Evolutionary conservation across 2,797 vertebrate genomes (phyloP).

Genomic region (Uromys caudimaculatus): DNA sequence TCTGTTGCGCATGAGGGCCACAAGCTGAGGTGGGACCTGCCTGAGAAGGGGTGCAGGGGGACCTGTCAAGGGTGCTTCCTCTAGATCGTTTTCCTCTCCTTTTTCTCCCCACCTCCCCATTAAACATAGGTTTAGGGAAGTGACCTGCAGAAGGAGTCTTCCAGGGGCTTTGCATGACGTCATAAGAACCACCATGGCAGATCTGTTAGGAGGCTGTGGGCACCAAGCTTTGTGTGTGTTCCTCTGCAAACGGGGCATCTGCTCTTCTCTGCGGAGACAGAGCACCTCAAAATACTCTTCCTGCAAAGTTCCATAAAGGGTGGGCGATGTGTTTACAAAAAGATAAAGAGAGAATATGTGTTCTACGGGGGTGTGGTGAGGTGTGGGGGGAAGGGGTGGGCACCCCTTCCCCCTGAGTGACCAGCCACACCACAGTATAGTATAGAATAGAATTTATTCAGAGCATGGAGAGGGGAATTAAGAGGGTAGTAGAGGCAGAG

Average conservation of each 20-base stretch:
- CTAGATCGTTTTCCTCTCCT: not conserved
- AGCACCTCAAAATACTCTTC: not conserved
- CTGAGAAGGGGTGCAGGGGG: no score
- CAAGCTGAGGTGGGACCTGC: not conserved
- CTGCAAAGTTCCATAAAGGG: not conserved
- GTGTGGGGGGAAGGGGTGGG: no score
- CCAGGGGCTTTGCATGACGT: not conserved
- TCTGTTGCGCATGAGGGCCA: not conserved
- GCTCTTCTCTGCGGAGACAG: not conserved
- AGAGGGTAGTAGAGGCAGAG: no score
- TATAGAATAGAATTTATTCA: no score
- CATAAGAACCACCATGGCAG: fast-evolving
- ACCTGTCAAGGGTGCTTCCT: not conserved
- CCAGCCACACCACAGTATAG: no score
- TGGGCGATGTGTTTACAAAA: not conserved
- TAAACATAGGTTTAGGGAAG: not conserved
- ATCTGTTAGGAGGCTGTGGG: not conserved
- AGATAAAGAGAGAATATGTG: no score
- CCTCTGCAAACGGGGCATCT: fast-evolving
- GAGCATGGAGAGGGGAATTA: no score
- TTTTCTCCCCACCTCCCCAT: not conserved
- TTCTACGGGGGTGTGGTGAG: no score
- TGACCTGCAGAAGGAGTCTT: not conserved
- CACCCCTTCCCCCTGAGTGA: no score
- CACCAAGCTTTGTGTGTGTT: fast-evolving